Evolutionary conservation across 2,113 vertebrate genomes (phyloP), one percentile per base, ranked within the genome.

Genomic region (Cavia aperea): DNA sequence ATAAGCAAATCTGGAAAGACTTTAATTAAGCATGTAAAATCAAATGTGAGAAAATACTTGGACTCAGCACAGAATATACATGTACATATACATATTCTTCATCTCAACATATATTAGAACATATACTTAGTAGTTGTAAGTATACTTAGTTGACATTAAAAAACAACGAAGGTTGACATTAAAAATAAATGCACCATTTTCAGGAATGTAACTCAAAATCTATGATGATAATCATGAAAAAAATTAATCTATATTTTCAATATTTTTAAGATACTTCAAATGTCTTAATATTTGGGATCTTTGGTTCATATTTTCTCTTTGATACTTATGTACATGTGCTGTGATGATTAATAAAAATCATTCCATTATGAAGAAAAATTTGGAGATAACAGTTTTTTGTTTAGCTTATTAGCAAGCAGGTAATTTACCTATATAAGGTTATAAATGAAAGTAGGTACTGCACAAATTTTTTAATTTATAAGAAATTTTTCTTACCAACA

Each of bases 401-500:
- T 87, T 83, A 93, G 72, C 49, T 91, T 78, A 89, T 46, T 63
- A 81, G 29, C 62, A 92, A 83, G 63, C 11, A 49, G 39, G 10
- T 49, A 81, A 88, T 85, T 90, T 63, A 81, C 7, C 58, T 84
- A 73, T 26, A 86, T 87, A 89, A 89, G 26, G 43, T 75, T 85
- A 16, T 24, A 82, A 88, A 26, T 90, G 33, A 90, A 10, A 82
- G 4, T 31, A 86, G 8, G 31, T 63, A 72, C 49, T 82, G 63
- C 24, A 73, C 12, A 26, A 81, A 62, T 88, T 75, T 66, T 81
- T 90, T 19, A 93, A 81, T 87, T 81, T 89, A 10, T 70, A 89
- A 91, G 46, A 93, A 95, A 70, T 43, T 60, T 89, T 91, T 85
- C 49, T 88, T 54, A 63, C n/a, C 73, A 92, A 70, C 51, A 65